Base-by-base conservation (phyloP, 2,888 invertebrate species). In the Apocheima hispidaria region DNA sequence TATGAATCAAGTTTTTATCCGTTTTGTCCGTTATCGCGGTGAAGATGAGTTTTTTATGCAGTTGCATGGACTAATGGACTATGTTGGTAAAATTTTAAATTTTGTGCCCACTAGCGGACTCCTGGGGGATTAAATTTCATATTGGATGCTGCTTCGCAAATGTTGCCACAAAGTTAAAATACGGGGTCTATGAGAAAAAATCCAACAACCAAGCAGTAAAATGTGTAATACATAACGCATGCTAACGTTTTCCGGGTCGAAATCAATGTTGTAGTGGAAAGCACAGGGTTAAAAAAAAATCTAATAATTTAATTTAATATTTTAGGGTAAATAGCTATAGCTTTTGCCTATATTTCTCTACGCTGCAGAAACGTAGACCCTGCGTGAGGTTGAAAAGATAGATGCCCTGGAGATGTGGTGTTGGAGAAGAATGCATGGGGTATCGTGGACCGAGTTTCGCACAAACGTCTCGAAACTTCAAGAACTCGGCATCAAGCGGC, bases 1-100 rank as follows among this genome's bases (percentile, higher is more conserved):
- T 84, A 81, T 83, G 82, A 86, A 86, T 84, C 82, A 82, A 75
- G 78, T 82, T 82, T 84, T 80, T 36, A 16, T 16, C 36, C 36
- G 36, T 82, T n/a, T 84, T 82, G 74, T 78, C 72, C 69, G 69
- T 63, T 72, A 12, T 66, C 70, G 66, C 63, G 65, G 53, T 18
- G 23, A 18, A 41, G 44, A 46, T 55, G 41, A 52, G 50, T 55
- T 68, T 64, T 65, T 63, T 63, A 16, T 36, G 33, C n/a, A 14
- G 18, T 46, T 57, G 59, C 40, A 59, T 60, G 44, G 54, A 46
- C 41, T 28, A 46, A 59, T 60, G 44, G 54, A 46, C 41, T 28
- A 46, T 46, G 50, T 53, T 40, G 38, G 59, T 60, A 33, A 65
- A 64, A 53, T 56, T 64, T 60, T 61, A 56, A 62, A 60, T 52